A percentile compares a stretch with the other conserved stretches of the same genome.
Conservation (phyloP, 2,797 vertebrate species). For the Lindbergichthys nudifrons region DNA sequence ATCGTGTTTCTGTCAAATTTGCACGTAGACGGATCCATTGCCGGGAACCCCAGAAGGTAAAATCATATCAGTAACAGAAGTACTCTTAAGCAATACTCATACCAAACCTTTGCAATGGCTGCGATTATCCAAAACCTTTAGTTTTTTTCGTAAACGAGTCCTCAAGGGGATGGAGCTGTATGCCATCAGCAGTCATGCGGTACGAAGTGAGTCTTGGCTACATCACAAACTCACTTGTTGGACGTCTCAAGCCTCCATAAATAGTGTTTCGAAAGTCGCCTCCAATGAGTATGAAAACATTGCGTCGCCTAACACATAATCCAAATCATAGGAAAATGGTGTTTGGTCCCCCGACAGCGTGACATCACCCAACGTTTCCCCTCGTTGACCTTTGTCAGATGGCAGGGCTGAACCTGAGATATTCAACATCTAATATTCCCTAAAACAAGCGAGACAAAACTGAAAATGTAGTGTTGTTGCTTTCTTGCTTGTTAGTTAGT, state of each 20-base stretch:
- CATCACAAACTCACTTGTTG: constrained; percentile 20
- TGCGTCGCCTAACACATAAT: constrained; percentile 71
- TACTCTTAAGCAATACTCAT: background rate
- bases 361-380: constrained; percentile 72
- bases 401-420: constrained; percentile 51
- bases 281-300: constrained; percentile 55
- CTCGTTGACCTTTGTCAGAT: constrained; percentile 58
- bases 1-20: constrained; percentile 22
- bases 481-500: constrained; percentile 31
- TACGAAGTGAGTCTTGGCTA: constrained; percentile 62
- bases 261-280: constrained; percentile 53
- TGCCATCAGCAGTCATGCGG: constrained; percentile 54
- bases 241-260: constrained; percentile 38
- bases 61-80: constrained; percentile 5
- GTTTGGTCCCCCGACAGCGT: constrained; percentile 53
- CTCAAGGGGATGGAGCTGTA: constrained; percentile 33
- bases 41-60: background rate
- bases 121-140: constrained; percentile 10
- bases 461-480: constrained; percentile 1
- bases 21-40: constrained; percentile 1
- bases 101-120: background rate
- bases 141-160: constrained; percentile 13
- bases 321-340: constrained; percentile 68
- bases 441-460: constrained; percentile 17
- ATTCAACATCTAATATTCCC: constrained; percentile 34